Conservation (phyloP, 2,797 vertebrate species). For the Helostoma temminkii region DNA sequence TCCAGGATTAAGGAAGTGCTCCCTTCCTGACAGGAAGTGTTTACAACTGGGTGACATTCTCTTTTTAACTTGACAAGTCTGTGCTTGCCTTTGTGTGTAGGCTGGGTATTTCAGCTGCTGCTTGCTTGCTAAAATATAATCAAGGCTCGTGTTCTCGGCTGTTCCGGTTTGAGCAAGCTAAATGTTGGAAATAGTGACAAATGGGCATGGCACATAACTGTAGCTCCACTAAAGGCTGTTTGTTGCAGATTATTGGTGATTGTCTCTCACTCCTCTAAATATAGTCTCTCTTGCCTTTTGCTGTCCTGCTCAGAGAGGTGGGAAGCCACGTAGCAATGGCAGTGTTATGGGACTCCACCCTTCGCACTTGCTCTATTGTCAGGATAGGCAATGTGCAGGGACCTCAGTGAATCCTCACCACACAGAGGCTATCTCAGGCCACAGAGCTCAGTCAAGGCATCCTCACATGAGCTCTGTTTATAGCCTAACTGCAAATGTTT, state of each 20-base stretch:
- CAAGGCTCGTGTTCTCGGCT: slow-evolving; percentile 47
- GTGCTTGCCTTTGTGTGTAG: slow-evolving; percentile 67
- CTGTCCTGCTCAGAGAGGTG: slow-evolving; percentile 46
- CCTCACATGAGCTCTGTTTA: slow-evolving; percentile 57
- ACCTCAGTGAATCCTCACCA: slow-evolving; percentile 39
- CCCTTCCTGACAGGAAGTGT: slow-evolving; percentile 89
- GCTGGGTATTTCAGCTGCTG: slow-evolving; percentile 58
- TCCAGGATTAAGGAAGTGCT: slow-evolving; percentile 87
- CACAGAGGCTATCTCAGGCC: slow-evolving; percentile 72
- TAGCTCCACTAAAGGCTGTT: slow-evolving; percentile 24
- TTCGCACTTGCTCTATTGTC: slow-evolving; percentile 46
- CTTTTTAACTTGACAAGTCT: slow-evolving; percentile 85
- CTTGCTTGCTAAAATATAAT: slow-evolving; percentile 56
- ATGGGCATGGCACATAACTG: slow-evolving; percentile 26
- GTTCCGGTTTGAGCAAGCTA: slow-evolving; percentile 39
- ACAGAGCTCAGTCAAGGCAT: slow-evolving; percentile 58
- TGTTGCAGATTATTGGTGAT: slow-evolving; percentile 30
- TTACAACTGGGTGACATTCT: slow-evolving; percentile 87
- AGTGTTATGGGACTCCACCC: slow-evolving; percentile 64
- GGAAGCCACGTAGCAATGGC: slow-evolving; percentile 57
- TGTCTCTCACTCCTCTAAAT: slow-evolving; percentile 23
- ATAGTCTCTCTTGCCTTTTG: slow-evolving; percentile 21
- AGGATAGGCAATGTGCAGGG: slow-evolving; percentile 22
- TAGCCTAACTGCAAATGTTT: slow-evolving; percentile 46
- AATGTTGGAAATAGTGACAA: slow-evolving; percentile 55